These are phyloP conservation scores for Noctua pronuba DNA, from an alignment of 2,888 invertebrate species.

Conservation along the genomic window DNA sequence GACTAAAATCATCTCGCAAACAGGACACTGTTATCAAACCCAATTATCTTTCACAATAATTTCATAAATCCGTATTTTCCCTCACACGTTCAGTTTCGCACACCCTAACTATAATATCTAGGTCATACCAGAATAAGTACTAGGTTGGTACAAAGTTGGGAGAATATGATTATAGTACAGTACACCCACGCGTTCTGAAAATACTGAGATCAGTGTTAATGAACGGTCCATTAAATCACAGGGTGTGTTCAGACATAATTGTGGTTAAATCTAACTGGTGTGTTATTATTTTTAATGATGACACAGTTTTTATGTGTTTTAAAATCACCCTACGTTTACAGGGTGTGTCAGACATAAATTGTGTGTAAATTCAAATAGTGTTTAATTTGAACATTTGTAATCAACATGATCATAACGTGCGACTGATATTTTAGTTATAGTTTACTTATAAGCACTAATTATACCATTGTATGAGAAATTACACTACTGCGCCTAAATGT, in stretches of 20 bases:
- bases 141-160: not conserved
- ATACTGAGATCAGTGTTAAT: constrained; percentile 9
- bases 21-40: not conserved
- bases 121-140: constrained; percentile 22
- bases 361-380: not conserved
- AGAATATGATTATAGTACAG: constrained; percentile 7
- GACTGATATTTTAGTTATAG: too few species aligned
- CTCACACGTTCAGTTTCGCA: not conserved
- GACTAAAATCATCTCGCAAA: not conserved
- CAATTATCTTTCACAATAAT: constrained; percentile 14
- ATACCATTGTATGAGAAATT: too few species aligned
- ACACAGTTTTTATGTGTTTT: not conserved
- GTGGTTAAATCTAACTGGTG: not conserved
- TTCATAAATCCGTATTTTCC: constrained; percentile 19
- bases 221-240: not conserved
- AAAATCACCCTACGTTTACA: not conserved
- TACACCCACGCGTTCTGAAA: constrained; percentile 28
- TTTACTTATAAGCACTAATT: too few species aligned
- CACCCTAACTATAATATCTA: constrained; percentile 6
- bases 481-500: too few species aligned
- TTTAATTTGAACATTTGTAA: not conserved
- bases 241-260: not conserved
- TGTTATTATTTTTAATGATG: not conserved
- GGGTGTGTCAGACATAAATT: not conserved
- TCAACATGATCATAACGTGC: too few species aligned